Percentiles rank a stretch among this genome's conserved stretches.
phyloP scores from a whole-genome alignment of 2,797 vertebrate species.

The Hephaestus fuliginosus region DNA sequence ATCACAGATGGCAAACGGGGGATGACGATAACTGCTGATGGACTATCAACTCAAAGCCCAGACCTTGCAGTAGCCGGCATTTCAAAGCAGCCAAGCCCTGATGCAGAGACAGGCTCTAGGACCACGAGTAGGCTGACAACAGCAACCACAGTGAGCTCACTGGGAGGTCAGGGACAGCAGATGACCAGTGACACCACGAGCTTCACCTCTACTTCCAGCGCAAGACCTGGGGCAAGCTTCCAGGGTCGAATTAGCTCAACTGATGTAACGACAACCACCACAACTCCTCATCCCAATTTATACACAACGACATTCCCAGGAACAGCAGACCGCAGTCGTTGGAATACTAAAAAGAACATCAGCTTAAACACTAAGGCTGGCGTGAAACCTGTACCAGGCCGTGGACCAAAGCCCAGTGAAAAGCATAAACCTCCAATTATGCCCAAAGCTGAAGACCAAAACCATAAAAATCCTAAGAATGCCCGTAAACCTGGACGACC shows the following conservation, averaged over 20 bases:
- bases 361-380: slow-evolving; percentile 44
- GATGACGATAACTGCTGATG: slow-evolving; percentile 28
- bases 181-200: slow-evolving; percentile 4
- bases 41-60: slow-evolving; percentile 34
- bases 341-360: slow-evolving; percentile 51
- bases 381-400: slow-evolving; percentile 35
- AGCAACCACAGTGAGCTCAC: slow-evolving; percentile 22
- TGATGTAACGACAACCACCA: slow-evolving; percentile 18
- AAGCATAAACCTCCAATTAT: slow-evolving; percentile 52
- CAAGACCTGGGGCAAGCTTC: slow-evolving; percentile 13
- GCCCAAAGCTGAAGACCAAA: slow-evolving; percentile 44
- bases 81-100: slow-evolving; percentile 3
- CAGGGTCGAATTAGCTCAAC: slow-evolving; percentile 27
- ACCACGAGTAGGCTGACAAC: slow-evolving; percentile 16
- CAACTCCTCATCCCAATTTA: slow-evolving; percentile 31
- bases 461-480: slow-evolving; percentile 48
- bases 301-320: slow-evolving; percentile 34
- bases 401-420: slow-evolving; percentile 31
- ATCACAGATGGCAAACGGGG: slow-evolving; percentile 48
- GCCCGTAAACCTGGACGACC: slow-evolving; percentile 52
- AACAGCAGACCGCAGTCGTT: slow-evolving; percentile 6
- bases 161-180: slow-evolving; percentile 30
- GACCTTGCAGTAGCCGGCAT: slow-evolving; percentile 10
- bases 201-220: slow-evolving; percentile 20
- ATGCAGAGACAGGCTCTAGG: slow-evolving; percentile 22